phyloP scores from a whole-genome alignment of 2,888 invertebrate genomes.

The Seladonia tumulorum region DNA sequence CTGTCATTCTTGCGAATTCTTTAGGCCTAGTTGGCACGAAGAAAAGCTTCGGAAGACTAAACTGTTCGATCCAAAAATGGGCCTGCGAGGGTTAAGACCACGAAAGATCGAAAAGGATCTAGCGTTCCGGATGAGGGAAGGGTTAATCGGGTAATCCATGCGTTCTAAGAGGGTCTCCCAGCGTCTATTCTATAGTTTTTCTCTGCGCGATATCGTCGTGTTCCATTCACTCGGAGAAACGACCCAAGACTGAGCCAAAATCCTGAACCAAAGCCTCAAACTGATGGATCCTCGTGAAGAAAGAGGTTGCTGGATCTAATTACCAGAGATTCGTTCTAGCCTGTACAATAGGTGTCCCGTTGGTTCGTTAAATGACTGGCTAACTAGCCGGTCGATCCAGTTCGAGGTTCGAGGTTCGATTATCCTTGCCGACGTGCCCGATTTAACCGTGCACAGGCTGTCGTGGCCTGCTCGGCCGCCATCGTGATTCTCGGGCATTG shows the following conservation, averaged over 20 bases:
- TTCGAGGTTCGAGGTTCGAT: constrained; percentile 18
- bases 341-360: constrained; percentile 16
- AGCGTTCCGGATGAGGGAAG: too few relatives aligned
- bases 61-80: too few relatives aligned
- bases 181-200: background rate
- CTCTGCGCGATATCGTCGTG: background rate
- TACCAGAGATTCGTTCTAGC: constrained; percentile 62
- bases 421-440: constrained; percentile 25
- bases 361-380: background rate
- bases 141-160: too few relatives aligned
- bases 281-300: background rate
- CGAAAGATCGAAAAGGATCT: too few relatives aligned
- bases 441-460: constrained; percentile 35
- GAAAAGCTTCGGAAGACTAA: too few relatives aligned
- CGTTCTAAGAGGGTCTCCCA: too few relatives aligned
- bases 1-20: too few relatives aligned
- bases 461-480: constrained; percentile 51
- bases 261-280: background rate
- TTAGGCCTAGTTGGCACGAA: too few relatives aligned
- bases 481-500: constrained; percentile 49
- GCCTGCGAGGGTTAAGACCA: too few relatives aligned
- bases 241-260: background rate
- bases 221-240: background rate
- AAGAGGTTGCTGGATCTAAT: constrained; percentile 52
- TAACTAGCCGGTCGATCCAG: background rate